Base-by-base conservation (phyloP, 1,140 invertebrate species). In the Eumeta japonica region DNA sequence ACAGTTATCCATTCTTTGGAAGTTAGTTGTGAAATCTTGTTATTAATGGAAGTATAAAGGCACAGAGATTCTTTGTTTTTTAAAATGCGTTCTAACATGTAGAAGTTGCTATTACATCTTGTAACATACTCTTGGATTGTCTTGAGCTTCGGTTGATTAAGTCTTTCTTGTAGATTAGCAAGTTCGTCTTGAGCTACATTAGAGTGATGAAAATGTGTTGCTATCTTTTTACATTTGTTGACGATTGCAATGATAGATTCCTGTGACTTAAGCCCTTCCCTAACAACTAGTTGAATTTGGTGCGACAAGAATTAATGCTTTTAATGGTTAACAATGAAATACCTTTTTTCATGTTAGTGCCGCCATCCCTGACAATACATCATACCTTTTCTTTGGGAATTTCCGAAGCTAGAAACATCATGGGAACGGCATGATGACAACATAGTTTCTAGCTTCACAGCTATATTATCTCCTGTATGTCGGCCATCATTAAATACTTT, bases 311-410 rank as follows among this genome's bases (percentile, higher is more conserved):
- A 35, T 46, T 34, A 36, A 47, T 41, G 17, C 41, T 35, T 39
- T 45, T 33, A 36, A 40, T 35, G 37, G n/a, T n/a, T n/a, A n/a
- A n/a, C 35, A 43, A 43, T 30, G 28, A 35, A 45, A 45, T 36
- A 37, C 41, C 39, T 53, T 40, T 50, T 42, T 50, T 52, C 47
- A 51, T 54, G 43, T 47, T 51, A 40, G 52, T 34, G 32, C 46
- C 49, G 32, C 35, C 41, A 43, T 55, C 46, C 16, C 49, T 33
- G 38, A 55, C 49, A 35, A 52, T 28, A 50, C 44, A 52, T 50
- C 36, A 30, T 30, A 50, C 32, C 9, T 54, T 54, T 51, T 49
- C 46, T 49, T 51, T 51, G 16, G 41, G 38, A 35, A 52, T 52
- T 39, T 27, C 44, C 46, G n/a, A n/a, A n/a, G n/a, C n/a, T n/a